These are phyloP conservation scores for Heloderma charlesbogerti DNA, from an alignment of 2,113 vertebrate genomes.

Conservation along the genomic window DNA sequence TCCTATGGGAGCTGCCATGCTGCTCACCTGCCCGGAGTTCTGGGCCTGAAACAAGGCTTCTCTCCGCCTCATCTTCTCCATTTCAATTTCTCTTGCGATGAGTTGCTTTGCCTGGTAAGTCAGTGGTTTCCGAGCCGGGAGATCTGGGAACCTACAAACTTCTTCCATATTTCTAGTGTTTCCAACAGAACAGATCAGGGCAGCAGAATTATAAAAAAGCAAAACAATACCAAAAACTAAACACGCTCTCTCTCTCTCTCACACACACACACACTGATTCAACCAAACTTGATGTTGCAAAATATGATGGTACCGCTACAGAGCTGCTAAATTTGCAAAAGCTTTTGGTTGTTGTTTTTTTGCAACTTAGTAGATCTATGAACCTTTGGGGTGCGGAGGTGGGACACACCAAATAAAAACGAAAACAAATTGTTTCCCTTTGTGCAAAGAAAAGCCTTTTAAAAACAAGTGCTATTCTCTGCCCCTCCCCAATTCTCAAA, in stretches of 20 bases:
- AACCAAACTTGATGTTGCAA: too few relatives aligned
- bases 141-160: conserved; percentile 84
- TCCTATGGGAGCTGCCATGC: too few relatives aligned
- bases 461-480: too few relatives aligned
- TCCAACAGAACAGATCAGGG: not conserved
- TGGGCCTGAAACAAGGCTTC: conserved; percentile 80
- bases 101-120: conserved; percentile 97
- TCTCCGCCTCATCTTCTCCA: conserved; percentile 92
- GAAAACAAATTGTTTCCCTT: too few relatives aligned
- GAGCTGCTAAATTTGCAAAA: too few relatives aligned
- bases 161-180: conserved; percentile 87
- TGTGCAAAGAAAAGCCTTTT: not conserved
- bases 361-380: too few relatives aligned
- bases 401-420: too few relatives aligned
- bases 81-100: conserved; percentile 91
- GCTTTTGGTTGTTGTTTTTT: too few relatives aligned
- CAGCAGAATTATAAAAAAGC: not conserved
- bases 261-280: too few relatives aligned
- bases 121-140: conserved; percentile 87
- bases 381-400: too few relatives aligned
- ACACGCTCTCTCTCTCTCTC: too few relatives aligned
- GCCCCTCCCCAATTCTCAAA: not conserved
- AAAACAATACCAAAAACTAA: not conserved
- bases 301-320: too few relatives aligned
- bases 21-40: conserved; percentile 73